phyloP scores from a whole-genome alignment of 2,888 invertebrate genomes.

The Thereva nobilitata region DNA sequence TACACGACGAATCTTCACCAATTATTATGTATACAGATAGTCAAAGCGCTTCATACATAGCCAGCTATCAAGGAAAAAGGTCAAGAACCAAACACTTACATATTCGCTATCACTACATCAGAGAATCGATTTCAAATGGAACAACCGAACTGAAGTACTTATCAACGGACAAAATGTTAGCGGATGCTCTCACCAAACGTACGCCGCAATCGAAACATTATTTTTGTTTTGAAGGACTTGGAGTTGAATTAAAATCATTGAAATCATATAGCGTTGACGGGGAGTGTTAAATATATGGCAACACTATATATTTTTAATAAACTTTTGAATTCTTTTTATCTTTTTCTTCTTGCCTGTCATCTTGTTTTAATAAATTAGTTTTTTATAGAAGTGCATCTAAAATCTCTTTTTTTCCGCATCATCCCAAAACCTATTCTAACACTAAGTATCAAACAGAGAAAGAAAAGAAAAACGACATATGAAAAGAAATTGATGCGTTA shows the following conservation, averaged over 20 bases:
- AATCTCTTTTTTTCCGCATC: no score
- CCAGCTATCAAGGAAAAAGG: background rate
- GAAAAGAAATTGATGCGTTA: no score
- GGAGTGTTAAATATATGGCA: no score
- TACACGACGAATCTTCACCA: background rate
- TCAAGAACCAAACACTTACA: background rate
- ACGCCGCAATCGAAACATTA: background rate
- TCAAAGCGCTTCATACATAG: slow-evolving; percentile 3
- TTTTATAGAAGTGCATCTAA: no score
- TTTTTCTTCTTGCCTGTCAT: no score
- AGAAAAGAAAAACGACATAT: no score
- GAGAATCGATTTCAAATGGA: no score
- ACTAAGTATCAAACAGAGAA: no score
- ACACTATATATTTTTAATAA: no score
- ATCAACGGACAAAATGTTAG: slow-evolving; percentile 6
- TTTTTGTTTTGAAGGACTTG: slow-evolving; percentile 2
- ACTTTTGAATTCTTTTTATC: no score
- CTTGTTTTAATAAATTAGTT: no score
- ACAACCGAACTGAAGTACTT: background rate
- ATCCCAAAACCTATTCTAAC: no score
- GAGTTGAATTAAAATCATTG: background rate
- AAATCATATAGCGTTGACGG: slow-evolving; percentile 5
- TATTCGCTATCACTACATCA: background rate
- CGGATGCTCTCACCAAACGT: slow-evolving; percentile 4
- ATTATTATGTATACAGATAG: slow-evolving; percentile 2